A percentile compares a stretch with the other conserved stretches of the same genome.
phyloP scores from a whole-genome alignment of 2,797 vertebrate genomes.

The Acridotheres tristis region DNA sequence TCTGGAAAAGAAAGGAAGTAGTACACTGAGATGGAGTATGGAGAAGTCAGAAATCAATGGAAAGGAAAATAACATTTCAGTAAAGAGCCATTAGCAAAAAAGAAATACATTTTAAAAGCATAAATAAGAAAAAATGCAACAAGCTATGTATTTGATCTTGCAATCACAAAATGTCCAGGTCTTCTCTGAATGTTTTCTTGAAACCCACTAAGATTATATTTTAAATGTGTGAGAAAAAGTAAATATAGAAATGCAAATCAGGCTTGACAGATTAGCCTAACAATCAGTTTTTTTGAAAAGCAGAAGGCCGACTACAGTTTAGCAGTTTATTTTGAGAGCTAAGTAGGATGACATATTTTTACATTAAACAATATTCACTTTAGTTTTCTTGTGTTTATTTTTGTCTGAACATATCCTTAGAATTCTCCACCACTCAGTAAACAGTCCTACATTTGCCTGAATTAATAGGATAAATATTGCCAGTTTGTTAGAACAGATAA shows the following conservation, averaged over 20 bases:
- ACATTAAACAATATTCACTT: conserved; percentile 36
- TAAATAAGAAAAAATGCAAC: not conserved
- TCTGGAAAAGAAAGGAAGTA: not conserved
- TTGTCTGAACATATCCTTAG: not conserved
- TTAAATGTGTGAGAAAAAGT: conserved; percentile 14
- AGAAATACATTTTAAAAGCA: not conserved
- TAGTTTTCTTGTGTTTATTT: conserved; percentile 25
- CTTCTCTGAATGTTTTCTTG: not conserved
- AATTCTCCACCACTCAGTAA: not conserved
- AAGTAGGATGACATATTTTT: conserved; percentile 38
- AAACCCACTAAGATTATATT: not conserved
- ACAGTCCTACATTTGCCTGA: not conserved
- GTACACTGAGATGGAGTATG: not conserved
- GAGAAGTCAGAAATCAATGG: not conserved
- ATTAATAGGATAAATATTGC: conserved; percentile 24
- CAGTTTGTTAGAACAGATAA: conserved; percentile 19
- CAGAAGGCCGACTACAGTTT: not conserved
- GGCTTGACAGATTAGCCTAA: conserved; percentile 21
- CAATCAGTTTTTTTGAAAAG: not conserved
- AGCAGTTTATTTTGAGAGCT: conserved; percentile 41
- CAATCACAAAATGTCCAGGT: not conserved
- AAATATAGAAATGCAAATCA: conserved; percentile 45
- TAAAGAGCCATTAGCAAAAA: not conserved
- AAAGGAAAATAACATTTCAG: not conserved
- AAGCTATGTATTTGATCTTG: not conserved